Percentiles rank a stretch among this genome's conserved stretches.
These are phyloP conservation scores for Leptura quadrifasciata DNA, from an alignment of 2,888 invertebrate genomes.

Conservation along the genomic window DNA sequence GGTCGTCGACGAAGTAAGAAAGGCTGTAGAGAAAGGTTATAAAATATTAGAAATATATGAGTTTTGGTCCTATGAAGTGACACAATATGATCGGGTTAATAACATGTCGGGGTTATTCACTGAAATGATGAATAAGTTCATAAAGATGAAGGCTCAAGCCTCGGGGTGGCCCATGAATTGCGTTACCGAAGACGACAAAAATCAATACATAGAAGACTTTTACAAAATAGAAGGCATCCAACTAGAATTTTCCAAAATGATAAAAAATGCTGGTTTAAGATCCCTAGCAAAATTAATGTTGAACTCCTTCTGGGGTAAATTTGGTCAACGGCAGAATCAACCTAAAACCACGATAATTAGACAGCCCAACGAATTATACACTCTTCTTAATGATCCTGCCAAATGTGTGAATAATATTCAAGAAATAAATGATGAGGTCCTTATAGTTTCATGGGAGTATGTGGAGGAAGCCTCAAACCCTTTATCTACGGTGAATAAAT, in stretches of 20 bases:
- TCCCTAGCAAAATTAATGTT: slow-evolving; percentile 60
- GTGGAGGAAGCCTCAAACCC: slow-evolving; percentile 49
- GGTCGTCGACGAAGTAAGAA: slow-evolving; percentile 59
- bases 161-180: slow-evolving; percentile 60
- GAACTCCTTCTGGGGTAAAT: slow-evolving; percentile 63
- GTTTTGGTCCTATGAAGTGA: slow-evolving; percentile 34
- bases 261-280: slow-evolving; percentile 55
- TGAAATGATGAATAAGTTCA: slow-evolving; percentile 64
- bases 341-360: slow-evolving; percentile 45
- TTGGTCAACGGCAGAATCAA: slow-evolving; percentile 52
- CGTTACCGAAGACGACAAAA: slow-evolving; percentile 49
- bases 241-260: slow-evolving; percentile 9
- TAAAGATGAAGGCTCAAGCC: slow-evolving; percentile 63
- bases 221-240: background rate
- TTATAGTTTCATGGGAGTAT: slow-evolving; percentile 56
- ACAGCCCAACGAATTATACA: slow-evolving; percentile 21
- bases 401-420: no score
- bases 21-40: slow-evolving; percentile 65
- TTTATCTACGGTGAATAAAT: slow-evolving; percentile 59
- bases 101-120: slow-evolving; percentile 62
- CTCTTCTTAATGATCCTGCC: slow-evolving; percentile 38
- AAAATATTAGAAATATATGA: slow-evolving; percentile 56
- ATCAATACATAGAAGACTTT: slow-evolving; percentile 29
- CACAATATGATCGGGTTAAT: slow-evolving; percentile 58
- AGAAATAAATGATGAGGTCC: slow-evolving; percentile 44